Evolutionary conservation across 2,797 vertebrate genomes (phyloP), one percentile per base, ranked within the genome.

Genomic region (Squalus acanthias): DNA sequence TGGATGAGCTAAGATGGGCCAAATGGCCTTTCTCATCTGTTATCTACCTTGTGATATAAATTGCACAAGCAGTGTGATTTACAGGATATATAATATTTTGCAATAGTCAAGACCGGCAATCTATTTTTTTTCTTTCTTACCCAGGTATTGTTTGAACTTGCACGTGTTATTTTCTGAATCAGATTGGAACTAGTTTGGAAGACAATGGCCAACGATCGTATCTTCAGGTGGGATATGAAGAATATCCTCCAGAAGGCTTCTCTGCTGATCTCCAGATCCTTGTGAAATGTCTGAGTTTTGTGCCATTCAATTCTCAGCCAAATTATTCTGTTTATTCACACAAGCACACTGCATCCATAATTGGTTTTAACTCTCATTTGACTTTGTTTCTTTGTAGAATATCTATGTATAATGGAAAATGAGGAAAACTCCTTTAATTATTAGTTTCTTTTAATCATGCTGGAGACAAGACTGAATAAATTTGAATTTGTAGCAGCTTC

Each of bases 61-160:
- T 96, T 50, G n/a, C 53, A 60, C 63, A 85, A 60, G 17, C 33
- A 24, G 60, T 65, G 46, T 93, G 79, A 69, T 87, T 82, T 96
- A 87, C 50, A 67, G 60, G 20, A 26, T 65, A 85, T 33, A n/a
- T 95, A 39, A 50, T 39, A 96, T 96, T 79, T 76, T 76, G 53
- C 60, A 60, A n/a, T 50, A 2, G 9, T 39, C 79, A 88, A 96
- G n/a, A 1, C 65, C 57, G 60, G 8, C 9, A 39, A 82, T 87
- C 24, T 24, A 65, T 88, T 65, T 9, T 29, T 50, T 46, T 39
- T 96, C 93, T 97, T 97, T 97, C 70, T 95, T 96, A 74, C 96
- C 39, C 97, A 99, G 99, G 99, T 99, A 96, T 98, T 99, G 98
- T 99, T 99, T 98, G 99, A 99, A 98, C 98, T 99, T 95, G 98